Conservation (phyloP, 1,140 invertebrate genomes). For the Zaprionus capensis region DNA sequence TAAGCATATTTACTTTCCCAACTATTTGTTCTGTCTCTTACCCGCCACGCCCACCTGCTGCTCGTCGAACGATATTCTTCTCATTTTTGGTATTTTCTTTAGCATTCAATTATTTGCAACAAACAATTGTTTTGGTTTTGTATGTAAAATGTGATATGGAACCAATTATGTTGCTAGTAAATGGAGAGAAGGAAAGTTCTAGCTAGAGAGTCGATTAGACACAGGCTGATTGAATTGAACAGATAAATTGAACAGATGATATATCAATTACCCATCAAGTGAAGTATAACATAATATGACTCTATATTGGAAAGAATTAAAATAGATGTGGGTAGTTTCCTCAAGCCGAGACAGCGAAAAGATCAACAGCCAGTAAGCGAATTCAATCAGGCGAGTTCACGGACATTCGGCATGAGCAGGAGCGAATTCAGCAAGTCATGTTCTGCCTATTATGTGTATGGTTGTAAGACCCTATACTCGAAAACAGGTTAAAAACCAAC, state of each 20-base stretch:
- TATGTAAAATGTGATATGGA: background rate
- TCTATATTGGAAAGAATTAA: too few relatives aligned
- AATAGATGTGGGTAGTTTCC: too few relatives aligned
- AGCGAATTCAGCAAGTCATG: too few relatives aligned
- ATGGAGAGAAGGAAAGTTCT: background rate
- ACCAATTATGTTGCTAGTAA: background rate
- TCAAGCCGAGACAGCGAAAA: too few relatives aligned
- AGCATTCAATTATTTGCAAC: background rate
- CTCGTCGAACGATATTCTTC: background rate
- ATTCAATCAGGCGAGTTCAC: too few relatives aligned
- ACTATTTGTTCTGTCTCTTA: background rate
- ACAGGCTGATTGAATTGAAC: background rate
- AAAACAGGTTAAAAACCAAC: too few relatives aligned
- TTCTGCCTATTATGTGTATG: too few relatives aligned
- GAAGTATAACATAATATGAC: too few relatives aligned
- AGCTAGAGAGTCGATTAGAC: background rate
- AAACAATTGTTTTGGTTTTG: background rate
- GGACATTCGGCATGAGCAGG: too few relatives aligned
- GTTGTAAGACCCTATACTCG: too few relatives aligned
- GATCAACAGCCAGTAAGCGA: too few relatives aligned
- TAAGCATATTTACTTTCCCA: background rate
- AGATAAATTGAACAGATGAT: background rate
- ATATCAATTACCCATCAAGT: background rate
- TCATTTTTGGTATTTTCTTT: background rate
- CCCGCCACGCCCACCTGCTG: background rate